Percentiles rank a stretch among this genome's conserved stretches.
These are phyloP conservation scores for Eidolon dupreanum DNA, from an alignment of 2,797 vertebrate genomes.

Conservation along the genomic window DNA sequence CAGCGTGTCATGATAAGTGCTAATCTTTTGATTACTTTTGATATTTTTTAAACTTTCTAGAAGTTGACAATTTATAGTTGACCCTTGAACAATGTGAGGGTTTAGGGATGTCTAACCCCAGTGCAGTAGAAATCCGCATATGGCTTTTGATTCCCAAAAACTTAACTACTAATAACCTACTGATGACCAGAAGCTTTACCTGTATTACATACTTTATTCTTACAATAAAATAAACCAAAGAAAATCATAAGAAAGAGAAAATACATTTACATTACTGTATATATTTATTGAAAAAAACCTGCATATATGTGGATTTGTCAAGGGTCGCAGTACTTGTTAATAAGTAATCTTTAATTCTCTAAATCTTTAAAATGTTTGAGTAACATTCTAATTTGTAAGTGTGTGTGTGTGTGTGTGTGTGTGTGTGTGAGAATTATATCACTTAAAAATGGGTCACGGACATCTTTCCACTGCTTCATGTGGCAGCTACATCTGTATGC, in stretches of 20 bases:
- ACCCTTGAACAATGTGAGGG: background rate
- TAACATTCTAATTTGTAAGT: background rate
- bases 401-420: background rate
- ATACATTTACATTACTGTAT: background rate
- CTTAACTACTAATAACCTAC: background rate
- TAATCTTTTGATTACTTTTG: background rate
- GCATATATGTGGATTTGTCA: background rate
- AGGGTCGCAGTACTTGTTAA: background rate
- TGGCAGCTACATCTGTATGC: background rate
- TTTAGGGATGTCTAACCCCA: background rate
- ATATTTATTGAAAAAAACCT: background rate
- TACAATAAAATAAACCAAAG: background rate
- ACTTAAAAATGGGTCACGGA: background rate
- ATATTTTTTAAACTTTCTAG: background rate
- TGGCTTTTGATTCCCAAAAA: background rate
- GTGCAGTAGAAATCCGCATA: background rate
- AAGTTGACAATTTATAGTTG: background rate
- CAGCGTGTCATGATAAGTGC: background rate
- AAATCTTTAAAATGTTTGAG: background rate
- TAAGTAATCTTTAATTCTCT: slow-evolving; percentile 14
- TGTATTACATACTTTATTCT: background rate
- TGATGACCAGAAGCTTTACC: background rate
- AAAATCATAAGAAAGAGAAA: background rate
- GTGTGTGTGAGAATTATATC: background rate
- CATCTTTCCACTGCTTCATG: background rate